These are phyloP conservation scores for Guaruba guarouba DNA, from an alignment of 2,113 vertebrate species.

Conservation along the genomic window DNA sequence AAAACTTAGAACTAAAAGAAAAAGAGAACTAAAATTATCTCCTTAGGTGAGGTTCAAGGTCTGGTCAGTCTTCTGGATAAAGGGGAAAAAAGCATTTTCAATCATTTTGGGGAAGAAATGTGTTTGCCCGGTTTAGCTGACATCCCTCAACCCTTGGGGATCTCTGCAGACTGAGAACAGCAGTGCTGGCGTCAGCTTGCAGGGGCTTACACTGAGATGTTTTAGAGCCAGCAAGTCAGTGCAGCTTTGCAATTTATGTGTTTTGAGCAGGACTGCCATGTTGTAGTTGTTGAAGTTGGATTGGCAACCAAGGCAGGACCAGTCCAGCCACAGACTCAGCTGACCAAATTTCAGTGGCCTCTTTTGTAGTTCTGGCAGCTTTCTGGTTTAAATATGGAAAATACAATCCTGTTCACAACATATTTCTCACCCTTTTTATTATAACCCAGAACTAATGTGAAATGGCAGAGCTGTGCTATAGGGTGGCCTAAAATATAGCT, in stretches of 20 bases:
- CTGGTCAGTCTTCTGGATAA: neutral
- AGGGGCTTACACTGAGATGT: neutral
- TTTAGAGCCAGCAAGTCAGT: neutral
- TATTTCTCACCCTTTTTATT: neutral
- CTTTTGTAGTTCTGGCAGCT: neutral
- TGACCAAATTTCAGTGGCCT: neutral
- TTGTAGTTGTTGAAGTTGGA: neutral
- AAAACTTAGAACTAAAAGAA: neutral
- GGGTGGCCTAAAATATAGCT: neutral
- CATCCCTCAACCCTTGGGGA: neutral
- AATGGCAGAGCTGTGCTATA: neutral
- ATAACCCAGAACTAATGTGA: neutral
- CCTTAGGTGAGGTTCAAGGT: slow-evolving; percentile 2
- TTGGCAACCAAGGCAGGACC: neutral
- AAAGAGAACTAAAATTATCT: neutral
- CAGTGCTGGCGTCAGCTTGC: neutral
- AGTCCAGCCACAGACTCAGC: neutral
- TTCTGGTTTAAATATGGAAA: neutral
- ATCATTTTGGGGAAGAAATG: neutral
- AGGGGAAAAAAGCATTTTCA: neutral
- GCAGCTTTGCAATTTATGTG: neutral
- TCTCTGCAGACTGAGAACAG: neutral
- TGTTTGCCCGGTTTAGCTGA: neutral
- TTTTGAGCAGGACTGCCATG: neutral
- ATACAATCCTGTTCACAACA: neutral